Base-by-base conservation (phyloP, 2,888 invertebrate species). In the Galeopsomyia nigrocyanea region DNA sequence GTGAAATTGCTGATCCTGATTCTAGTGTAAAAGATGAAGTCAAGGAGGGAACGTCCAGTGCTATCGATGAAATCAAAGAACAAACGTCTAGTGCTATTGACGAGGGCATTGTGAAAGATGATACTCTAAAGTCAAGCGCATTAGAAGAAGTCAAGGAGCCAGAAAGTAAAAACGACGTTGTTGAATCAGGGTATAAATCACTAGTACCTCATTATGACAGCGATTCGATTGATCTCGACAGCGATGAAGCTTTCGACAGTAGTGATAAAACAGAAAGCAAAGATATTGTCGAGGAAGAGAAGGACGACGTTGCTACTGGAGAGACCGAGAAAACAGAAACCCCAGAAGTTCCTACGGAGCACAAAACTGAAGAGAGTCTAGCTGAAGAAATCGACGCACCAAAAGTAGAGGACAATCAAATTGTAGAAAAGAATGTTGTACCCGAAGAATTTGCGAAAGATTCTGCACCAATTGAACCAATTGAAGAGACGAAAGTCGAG, bases 191-290 rank as follows among this genome's bases (percentile, higher is more conserved):
- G 39, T 68, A 50, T 21, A 71, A 73, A 49, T 63, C 74, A 19
- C 67, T 76, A 13, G 75, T 76, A 7, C n/a, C 75, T 49, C 66
- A 66, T 47, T 76, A 75, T 50, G 66, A 74, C 39, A 74, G 73
- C 55, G 74, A 73, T 55, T 56, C 73, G 5, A 72, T 74, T 61
- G 66, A 68, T 21, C 51, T 19, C 14, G 73, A 73, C 39, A 72
- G 49, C 0, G 49, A 69, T 9, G 67, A 64, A 26, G 22, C 55
- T 7, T 51, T 65, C 31, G 68, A 68, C 7, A 39, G 13, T 26
- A 74, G 19, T 50, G 74, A 74, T 50, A 66, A 66, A 2, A n/a
- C 21, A 16, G 67, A 68, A 60, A 71, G 66, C 57, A 66, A 22
- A 47, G 73, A 76, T 13, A 39, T 22, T 19, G 50, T 17, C 46